A percentile compares a stretch with the other conserved stretches of the same genome.
These are phyloP conservation scores for Ariolimax columbianus DNA, from an alignment of 2,888 invertebrate genomes.

Conservation along the genomic window DNA sequence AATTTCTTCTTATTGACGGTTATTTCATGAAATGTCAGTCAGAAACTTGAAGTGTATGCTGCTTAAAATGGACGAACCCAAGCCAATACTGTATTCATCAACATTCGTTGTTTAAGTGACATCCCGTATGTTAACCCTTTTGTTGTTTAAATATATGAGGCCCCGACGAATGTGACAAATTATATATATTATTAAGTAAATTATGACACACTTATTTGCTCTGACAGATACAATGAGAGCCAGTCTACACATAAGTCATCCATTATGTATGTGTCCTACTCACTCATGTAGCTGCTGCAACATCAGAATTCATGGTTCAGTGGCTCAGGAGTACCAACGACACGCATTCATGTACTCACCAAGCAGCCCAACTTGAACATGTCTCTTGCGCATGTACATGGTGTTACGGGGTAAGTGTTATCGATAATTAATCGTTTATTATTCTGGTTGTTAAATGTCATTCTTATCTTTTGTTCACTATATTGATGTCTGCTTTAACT, in stretches of 20 bases:
- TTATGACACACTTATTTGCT: not conserved
- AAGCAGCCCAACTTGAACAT: too few relatives aligned
- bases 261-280: not conserved
- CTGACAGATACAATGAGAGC: not conserved
- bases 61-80: not conserved
- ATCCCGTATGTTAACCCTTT: not conserved
- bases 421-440: too few relatives aligned
- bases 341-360: too few relatives aligned
- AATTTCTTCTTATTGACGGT: not conserved
- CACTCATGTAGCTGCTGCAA: not conserved
- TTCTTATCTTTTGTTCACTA: too few relatives aligned
- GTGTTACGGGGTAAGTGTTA: too few relatives aligned
- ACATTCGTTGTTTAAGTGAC: not conserved
- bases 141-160: not conserved
- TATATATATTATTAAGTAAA: not conserved
- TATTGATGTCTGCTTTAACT: too few relatives aligned
- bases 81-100: not conserved
- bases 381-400: too few relatives aligned
- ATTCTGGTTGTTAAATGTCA: too few relatives aligned
- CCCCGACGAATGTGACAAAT: not conserved
- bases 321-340: too few relatives aligned
- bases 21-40: slow-evolving; percentile 10
- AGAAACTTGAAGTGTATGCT: not conserved
- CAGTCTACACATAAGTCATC: not conserved
- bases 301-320: not conserved